Percentiles rank a stretch among this genome's conserved stretches.
phyloP scores from a whole-genome alignment of 2,113 vertebrate genomes.

The Monarcha castaneiventris region DNA sequence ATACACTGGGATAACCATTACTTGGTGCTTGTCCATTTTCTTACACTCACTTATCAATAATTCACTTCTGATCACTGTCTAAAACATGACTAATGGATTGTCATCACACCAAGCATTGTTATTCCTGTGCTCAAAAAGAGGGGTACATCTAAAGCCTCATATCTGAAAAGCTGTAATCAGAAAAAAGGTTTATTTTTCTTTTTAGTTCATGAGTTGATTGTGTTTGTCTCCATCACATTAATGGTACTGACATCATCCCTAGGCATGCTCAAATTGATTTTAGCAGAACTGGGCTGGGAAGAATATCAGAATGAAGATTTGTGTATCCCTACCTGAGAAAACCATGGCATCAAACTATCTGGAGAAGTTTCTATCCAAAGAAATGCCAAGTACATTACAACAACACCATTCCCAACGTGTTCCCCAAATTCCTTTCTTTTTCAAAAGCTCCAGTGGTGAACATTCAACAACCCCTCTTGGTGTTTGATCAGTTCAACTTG shows the following conservation, averaged over 20 bases:
- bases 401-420: accelerated
- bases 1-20: neutral
- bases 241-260: neutral
- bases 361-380: neutral
- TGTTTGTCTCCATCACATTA: neutral
- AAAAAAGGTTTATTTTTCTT: neutral
- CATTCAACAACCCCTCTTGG: neutral
- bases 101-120: neutral
- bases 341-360: neutral
- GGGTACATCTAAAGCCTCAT: accelerated
- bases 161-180: neutral
- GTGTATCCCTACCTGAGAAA: neutral
- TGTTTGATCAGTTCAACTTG: neutral
- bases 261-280: neutral
- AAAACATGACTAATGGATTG: neutral
- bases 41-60: neutral
- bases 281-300: neutral
- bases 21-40: neutral
- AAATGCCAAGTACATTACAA: neutral
- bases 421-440: neutral
- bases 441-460: neutral
- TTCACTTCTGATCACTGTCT: neutral
- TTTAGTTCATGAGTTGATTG: neutral
- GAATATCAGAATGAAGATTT: neutral
- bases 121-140: neutral